Evolutionary conservation across 2,888 invertebrate genomes (phyloP).

Genomic region (Phaonia tiefii): DNA sequence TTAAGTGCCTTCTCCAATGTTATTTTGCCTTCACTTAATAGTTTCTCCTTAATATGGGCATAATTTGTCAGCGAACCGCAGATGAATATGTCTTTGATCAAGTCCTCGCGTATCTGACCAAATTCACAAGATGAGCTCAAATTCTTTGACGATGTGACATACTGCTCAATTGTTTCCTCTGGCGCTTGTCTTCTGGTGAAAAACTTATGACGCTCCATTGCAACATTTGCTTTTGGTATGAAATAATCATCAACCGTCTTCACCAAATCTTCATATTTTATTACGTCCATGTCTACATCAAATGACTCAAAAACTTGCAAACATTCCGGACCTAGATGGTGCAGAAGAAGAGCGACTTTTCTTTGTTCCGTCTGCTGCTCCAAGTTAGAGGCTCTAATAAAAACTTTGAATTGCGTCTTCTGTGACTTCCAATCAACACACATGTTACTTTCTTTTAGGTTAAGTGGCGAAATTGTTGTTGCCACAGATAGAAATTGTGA

Average conservation of each 20-base stretch:
- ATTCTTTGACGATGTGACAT: conserved; percentile 33
- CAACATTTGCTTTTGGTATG: conserved; percentile 65
- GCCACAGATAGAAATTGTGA: no score
- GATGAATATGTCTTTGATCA: background rate
- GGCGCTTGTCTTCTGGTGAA: conserved; percentile 42
- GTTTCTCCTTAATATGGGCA: background rate
- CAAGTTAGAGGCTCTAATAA: conserved; percentile 60
- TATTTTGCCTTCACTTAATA: background rate
- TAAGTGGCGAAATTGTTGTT: no score
- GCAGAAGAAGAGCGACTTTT: conserved; percentile 52
- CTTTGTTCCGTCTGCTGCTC: conserved; percentile 39
- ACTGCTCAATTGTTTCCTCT: conserved; percentile 25
- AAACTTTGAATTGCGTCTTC: conserved; percentile 62
- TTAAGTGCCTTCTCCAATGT: no score
- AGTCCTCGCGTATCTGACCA: background rate
- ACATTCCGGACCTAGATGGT: conserved; percentile 50
- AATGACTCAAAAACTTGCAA: conserved; percentile 63
- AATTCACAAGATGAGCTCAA: background rate
- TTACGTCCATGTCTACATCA: conserved; percentile 54
- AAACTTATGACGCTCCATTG: no score
- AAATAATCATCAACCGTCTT: conserved; percentile 49
- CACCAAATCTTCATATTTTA: conserved; percentile 47
- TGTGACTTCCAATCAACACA: conserved; percentile 60
- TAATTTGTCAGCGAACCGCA: background rate
- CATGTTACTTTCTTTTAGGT: conserved; percentile 49